phyloP scores from a whole-genome alignment of 2,797 vertebrate genomes.

The Lagorchestes hirsutus region DNA sequence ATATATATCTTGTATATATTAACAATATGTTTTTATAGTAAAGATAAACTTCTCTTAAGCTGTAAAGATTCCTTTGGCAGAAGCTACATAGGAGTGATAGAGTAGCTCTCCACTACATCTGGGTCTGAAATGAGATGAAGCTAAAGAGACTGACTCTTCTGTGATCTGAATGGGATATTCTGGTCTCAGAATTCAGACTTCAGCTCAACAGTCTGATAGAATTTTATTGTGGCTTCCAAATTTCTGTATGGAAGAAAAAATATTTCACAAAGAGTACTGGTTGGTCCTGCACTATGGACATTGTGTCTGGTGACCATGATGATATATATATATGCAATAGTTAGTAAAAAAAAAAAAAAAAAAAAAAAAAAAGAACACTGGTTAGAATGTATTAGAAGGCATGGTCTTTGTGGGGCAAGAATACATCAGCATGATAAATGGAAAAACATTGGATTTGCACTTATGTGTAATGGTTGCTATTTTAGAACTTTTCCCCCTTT shows the following conservation, averaged over 20 bases:
- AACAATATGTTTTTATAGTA: background rate
- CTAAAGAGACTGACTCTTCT: background rate
- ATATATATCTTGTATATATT: background rate
- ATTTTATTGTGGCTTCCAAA: slow-evolving; percentile 10
- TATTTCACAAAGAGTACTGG: background rate
- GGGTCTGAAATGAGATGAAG: background rate
- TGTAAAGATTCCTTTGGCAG: background rate
- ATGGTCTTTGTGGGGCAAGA: background rate
- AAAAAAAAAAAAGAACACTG: background rate
- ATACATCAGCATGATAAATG: background rate
- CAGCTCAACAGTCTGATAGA: background rate
- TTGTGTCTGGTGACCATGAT: fast-evolving
- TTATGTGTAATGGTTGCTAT: background rate
- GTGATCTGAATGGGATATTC: background rate
- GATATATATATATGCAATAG: background rate
- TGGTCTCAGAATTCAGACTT: slow-evolving; percentile 8
- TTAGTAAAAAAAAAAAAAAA: background rate
- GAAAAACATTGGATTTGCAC: background rate
- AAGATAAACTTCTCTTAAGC: background rate
- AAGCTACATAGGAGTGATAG: fast-evolving
- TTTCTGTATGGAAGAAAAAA: background rate
- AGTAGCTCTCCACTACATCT: background rate
- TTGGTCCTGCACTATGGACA: background rate
- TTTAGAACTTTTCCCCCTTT: background rate
- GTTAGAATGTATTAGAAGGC: background rate